phyloP scores from a whole-genome alignment of 2,888 invertebrate genomes.

The Netelia inedita region DNA sequence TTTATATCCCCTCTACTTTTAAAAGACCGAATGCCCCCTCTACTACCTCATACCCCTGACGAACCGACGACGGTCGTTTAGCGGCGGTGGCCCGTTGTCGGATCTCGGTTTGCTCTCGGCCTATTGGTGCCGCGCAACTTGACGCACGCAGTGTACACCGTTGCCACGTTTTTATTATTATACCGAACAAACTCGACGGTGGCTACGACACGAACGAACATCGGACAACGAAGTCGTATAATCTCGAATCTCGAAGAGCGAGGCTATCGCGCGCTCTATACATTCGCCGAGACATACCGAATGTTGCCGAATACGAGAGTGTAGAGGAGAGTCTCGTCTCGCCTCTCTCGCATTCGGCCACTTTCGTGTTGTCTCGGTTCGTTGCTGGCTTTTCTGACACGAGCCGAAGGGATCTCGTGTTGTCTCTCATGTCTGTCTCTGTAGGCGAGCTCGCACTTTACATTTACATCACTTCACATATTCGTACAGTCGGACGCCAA shows the following conservation, averaged over 20 bases:
- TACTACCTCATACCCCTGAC: constrained; percentile 35
- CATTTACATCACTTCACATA: too few relatives aligned
- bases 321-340: too few relatives aligned
- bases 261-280: too few relatives aligned
- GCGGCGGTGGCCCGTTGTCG: constrained; percentile 67
- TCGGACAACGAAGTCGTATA: not conserved
- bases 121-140: constrained; percentile 79
- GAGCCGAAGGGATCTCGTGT: too few relatives aligned
- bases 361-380: too few relatives aligned
- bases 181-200: not conserved
- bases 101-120: constrained; percentile 68
- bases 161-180: constrained; percentile 73
- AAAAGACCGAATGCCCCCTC: constrained; percentile 32
- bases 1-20: constrained; percentile 53
- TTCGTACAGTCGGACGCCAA: too few relatives aligned
- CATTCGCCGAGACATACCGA: too few relatives aligned
- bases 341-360: too few relatives aligned
- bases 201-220: not conserved
- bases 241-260: constrained; percentile 27
- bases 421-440: too few relatives aligned
- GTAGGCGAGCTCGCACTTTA: too few relatives aligned
- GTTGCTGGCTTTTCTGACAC: too few relatives aligned
- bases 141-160: constrained; percentile 76
- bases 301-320: too few relatives aligned
- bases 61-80: constrained; percentile 47